phyloP scores from a whole-genome alignment of 2,113 vertebrate species.

The Eurypyga helias region DNA sequence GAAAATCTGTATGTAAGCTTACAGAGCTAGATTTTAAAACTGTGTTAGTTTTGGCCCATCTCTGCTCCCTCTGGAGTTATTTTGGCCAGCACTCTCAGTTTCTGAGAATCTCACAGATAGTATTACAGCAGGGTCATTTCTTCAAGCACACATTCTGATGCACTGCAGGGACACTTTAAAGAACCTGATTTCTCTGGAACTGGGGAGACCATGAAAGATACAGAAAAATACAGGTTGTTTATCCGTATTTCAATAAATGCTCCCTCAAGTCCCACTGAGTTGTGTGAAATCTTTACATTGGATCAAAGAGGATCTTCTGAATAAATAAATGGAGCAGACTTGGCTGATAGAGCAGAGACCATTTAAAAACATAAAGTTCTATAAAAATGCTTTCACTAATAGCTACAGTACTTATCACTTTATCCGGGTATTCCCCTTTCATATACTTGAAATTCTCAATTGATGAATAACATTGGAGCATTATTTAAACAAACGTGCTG shows the following conservation, averaged over 20 bases:
- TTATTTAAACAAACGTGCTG: neutral
- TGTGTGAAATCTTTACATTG: neutral
- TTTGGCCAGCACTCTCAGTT: neutral
- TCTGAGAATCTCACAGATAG: slow-evolving; percentile 40
- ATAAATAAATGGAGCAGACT: neutral
- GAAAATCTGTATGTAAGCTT: neutral
- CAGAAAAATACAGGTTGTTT: neutral
- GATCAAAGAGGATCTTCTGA: neutral
- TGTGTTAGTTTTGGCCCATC: neutral
- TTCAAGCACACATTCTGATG: slow-evolving; percentile 13
- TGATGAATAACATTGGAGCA: neutral
- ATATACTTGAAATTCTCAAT: neutral
- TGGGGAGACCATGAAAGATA: neutral
- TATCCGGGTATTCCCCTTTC: neutral
- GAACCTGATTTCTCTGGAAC: neutral
- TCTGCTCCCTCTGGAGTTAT: slow-evolving; percentile 10
- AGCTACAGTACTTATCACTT: neutral
- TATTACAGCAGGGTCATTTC: neutral
- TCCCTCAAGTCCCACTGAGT: neutral
- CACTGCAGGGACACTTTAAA: neutral
- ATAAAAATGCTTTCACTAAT: neutral
- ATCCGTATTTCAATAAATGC: neutral
- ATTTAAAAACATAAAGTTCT: neutral
- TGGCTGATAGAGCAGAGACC: neutral
- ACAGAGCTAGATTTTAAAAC: neutral